phyloP scores from a whole-genome alignment of 2,888 invertebrate species.

The Andrena trimmerana region DNA sequence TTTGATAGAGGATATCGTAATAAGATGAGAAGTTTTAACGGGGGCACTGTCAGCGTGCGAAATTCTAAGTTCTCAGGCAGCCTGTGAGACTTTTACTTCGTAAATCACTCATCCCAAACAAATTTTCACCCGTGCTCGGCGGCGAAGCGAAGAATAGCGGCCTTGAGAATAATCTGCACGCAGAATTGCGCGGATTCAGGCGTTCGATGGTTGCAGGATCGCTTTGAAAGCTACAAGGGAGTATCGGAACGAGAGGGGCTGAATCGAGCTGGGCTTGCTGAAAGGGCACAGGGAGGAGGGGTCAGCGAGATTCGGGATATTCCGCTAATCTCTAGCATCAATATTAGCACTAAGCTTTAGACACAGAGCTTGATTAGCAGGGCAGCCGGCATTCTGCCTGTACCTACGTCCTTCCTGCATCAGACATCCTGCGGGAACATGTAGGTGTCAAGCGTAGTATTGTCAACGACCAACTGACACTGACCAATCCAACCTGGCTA shows the following conservation, averaged over 20 bases:
- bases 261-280: neutral
- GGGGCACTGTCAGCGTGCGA: neutral
- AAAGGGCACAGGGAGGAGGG: slow-evolving; percentile 45
- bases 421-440: slow-evolving; percentile 29
- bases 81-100: neutral
- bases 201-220: neutral
- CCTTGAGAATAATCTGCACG: neutral
- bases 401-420: slow-evolving; percentile 23
- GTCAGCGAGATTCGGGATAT: slow-evolving; percentile 62
- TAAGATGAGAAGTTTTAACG: neutral
- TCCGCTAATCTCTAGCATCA: slow-evolving; percentile 75
- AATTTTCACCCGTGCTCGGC: neutral
- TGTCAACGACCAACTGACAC: slow-evolving; percentile 19
- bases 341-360: slow-evolving; percentile 76
- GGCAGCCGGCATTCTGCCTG: slow-evolving; percentile 58
- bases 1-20: neutral
- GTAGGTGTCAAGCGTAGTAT: slow-evolving; percentile 19
- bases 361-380: slow-evolving; percentile 75
- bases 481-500: neutral
- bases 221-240: neutral
- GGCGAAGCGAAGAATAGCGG: too few relatives aligned
- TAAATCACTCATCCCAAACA: neutral
- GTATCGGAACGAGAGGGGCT: neutral
- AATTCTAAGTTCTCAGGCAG: neutral
- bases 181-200: neutral